Conservation (phyloP, 2,888 invertebrate species). For the Eledone cirrhosa region DNA sequence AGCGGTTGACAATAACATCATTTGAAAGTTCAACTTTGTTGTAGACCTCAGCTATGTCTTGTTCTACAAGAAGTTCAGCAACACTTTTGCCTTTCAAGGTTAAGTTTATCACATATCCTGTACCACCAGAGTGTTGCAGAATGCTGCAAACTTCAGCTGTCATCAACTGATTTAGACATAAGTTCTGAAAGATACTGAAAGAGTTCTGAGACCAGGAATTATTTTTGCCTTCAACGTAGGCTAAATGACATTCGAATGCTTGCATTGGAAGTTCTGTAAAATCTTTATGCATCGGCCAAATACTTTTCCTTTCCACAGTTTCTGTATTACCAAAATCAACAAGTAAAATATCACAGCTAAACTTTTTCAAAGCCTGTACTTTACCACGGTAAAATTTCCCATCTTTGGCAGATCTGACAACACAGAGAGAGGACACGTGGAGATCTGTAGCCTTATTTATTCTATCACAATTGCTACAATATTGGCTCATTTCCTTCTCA, state of each 20-base stretch:
- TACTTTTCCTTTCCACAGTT: conserved; percentile 40
- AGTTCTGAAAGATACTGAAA: conserved; percentile 4
- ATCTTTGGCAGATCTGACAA: conserved; percentile 19
- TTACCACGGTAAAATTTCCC: conserved; percentile 19
- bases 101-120: conserved; percentile 19
- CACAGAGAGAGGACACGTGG: neutral
- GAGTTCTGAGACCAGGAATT: conserved; percentile 4
- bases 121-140: conserved; percentile 8
- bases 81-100: neutral
- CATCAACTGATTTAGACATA: neutral
- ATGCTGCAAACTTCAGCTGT: conserved; percentile 6
- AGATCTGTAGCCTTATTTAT: neutral
- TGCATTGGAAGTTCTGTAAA: conserved; percentile 53
- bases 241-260: conserved; percentile 53
- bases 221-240: conserved; percentile 35
- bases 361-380: conserved; percentile 23
- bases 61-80: conserved; percentile 9
- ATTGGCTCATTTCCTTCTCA: neutral
- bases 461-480: neutral
- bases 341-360: conserved; percentile 44
- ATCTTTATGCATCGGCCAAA: conserved; percentile 51
- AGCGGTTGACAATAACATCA: conserved; percentile 8
- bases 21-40: conserved; percentile 16
- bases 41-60: neutral
- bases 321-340: conserved; percentile 64